Conservation (phyloP, 2,888 invertebrate genomes). For the Apodemia hepburni region DNA sequence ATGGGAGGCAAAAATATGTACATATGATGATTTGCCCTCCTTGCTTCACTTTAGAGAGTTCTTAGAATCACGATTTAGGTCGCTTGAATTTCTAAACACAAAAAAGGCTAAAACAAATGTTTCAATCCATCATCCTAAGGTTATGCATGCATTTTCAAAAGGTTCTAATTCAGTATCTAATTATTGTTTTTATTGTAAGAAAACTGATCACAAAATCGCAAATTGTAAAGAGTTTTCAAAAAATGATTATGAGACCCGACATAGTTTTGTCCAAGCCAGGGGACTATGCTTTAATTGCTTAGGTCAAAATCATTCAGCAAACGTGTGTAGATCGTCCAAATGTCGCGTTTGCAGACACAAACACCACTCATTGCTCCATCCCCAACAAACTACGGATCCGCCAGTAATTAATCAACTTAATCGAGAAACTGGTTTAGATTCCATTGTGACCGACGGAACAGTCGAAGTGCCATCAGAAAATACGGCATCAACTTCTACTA, state of each 20-base stretch:
- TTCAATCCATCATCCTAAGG: background rate
- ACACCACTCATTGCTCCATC: background rate
- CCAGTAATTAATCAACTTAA: no score
- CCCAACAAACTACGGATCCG: background rate
- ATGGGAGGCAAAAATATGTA: background rate
- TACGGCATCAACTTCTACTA: background rate
- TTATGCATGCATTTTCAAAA: no score
- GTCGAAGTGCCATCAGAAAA: constrained; percentile 5
- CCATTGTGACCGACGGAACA: constrained; percentile 14
- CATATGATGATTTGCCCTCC: no score
- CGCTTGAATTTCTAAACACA: background rate
- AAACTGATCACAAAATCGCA: background rate
- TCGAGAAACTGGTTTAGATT: no score
- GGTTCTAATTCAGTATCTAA: no score
- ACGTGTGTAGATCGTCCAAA: background rate
- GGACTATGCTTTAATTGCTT: background rate
- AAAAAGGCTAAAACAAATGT: background rate
- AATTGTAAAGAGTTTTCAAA: background rate
- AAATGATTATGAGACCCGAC: background rate
- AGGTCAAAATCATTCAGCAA: background rate
- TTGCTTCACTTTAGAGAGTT: background rate
- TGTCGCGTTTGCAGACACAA: background rate
- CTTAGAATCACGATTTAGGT: background rate
- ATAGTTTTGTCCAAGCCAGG: background rate
- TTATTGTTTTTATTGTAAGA: no score